Evolutionary conservation across 1,140 invertebrate genomes (phyloP).

Genomic region (Wasmannia auropunctata): DNA sequence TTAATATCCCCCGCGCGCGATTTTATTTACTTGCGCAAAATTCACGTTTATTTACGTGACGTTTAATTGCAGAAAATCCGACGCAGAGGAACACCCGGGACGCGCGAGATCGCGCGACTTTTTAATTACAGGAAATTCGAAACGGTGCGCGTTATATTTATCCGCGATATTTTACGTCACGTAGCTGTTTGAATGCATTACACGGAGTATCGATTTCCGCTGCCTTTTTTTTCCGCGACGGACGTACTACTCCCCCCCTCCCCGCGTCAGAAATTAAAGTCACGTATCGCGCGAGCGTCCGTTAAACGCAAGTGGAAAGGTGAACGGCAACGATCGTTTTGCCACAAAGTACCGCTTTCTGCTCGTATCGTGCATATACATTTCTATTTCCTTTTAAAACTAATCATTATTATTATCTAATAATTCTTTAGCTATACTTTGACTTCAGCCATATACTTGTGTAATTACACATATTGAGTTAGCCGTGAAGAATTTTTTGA

Average conservation of each 20-base stretch:
- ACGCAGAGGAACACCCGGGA: background rate
- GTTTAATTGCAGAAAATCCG: conserved; percentile 49
- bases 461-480: background rate
- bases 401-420: background rate
- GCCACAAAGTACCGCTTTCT: background rate
- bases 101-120: conserved; percentile 39
- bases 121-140: conserved; percentile 37
- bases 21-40: conserved; percentile 54
- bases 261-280: conserved; percentile 24
- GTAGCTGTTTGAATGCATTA: conserved; percentile 41
- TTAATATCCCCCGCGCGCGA: conserved; percentile 34
- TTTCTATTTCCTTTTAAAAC: background rate
- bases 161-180: conserved; percentile 42
- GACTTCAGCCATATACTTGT: background rate
- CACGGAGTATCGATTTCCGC: conserved; percentile 35
- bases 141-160: conserved; percentile 32
- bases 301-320: conserved; percentile 34
- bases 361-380: background rate
- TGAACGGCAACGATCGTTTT: conserved; percentile 4
- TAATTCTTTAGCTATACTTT: background rate
- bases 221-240: background rate
- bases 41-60: conserved; percentile 49
- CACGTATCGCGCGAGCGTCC: conserved; percentile 3
- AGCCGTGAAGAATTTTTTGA: background rate
- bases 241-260: background rate